Evolutionary conservation across 2,888 invertebrate genomes (phyloP).

Genomic region (Leptinotarsa rubiginosa): DNA sequence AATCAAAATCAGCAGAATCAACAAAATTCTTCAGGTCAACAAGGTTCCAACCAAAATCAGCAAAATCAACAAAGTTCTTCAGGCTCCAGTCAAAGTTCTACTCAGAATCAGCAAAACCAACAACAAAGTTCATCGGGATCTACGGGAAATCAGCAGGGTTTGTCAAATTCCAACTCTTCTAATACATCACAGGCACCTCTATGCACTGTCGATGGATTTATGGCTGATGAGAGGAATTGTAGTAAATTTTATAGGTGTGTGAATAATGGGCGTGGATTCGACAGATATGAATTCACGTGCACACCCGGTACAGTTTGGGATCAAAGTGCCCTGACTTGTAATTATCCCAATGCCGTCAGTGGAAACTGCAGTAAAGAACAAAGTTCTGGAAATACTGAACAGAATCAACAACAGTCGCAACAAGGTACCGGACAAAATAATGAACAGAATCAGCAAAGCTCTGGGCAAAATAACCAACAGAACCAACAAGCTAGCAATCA

Average conservation of each 20-base stretch:
- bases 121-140: slow-evolving; percentile 36
- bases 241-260: slow-evolving; percentile 83
- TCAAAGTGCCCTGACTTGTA: slow-evolving; percentile 75
- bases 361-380: slow-evolving; percentile 37
- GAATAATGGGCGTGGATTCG: slow-evolving; percentile 71
- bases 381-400: slow-evolving; percentile 29
- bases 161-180: slow-evolving; percentile 21
- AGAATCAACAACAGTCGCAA: slow-evolving; percentile 41
- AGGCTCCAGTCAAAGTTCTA: slow-evolving; percentile 36
- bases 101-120: slow-evolving; percentile 41
- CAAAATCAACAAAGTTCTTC: slow-evolving; percentile 40
- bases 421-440: slow-evolving; percentile 28
- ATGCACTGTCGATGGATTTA: slow-evolving; percentile 78
- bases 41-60: slow-evolving; percentile 36
- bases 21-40: slow-evolving; percentile 23
- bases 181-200: slow-evolving; percentile 2
- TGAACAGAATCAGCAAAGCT: slow-evolving; percentile 40
- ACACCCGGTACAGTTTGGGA: slow-evolving; percentile 85
- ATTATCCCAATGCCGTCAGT: slow-evolving; percentile 74
- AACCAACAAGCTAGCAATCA: slow-evolving; percentile 28
- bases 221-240: slow-evolving; percentile 76
- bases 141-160: slow-evolving; percentile 35
- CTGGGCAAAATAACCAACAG: slow-evolving; percentile 26
- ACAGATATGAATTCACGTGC: slow-evolving; percentile 78
- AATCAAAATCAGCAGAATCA: slow-evolving; percentile 19